Conservation (phyloP, 2,888 invertebrate genomes). For the Clivina fossor region DNA sequence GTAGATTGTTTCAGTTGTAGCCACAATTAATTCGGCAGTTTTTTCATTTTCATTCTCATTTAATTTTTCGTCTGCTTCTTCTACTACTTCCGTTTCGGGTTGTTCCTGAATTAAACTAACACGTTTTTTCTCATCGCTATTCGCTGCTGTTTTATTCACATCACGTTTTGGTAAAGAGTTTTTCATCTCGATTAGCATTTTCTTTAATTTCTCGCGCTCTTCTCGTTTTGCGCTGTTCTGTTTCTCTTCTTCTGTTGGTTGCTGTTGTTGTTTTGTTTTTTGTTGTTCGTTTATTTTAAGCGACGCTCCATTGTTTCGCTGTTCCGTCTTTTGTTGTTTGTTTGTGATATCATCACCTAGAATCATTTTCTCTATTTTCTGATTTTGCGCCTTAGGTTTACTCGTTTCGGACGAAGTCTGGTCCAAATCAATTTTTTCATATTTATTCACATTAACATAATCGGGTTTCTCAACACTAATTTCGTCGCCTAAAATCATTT, state of each 20-base stretch:
- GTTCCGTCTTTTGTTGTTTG: background rate
- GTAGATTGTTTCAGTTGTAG: slow-evolving; percentile 51
- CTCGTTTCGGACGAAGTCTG: background rate
- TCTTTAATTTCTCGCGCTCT: slow-evolving; percentile 64
- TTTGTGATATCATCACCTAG: slow-evolving; percentile 23
- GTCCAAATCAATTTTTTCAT: slow-evolving; percentile 13
- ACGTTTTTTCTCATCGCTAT: slow-evolving; percentile 46
- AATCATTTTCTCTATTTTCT: slow-evolving; percentile 26
- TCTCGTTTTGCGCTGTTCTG: slow-evolving; percentile 43
- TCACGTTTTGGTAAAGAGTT: slow-evolving; percentile 67
- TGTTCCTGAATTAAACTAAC: slow-evolving; percentile 50
- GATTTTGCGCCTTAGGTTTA: slow-evolving; percentile 2
- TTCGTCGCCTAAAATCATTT: slow-evolving; percentile 32
- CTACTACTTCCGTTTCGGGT: slow-evolving; percentile 41
- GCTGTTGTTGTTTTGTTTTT: slow-evolving; percentile 8
- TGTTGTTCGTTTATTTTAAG: too few relatives aligned
- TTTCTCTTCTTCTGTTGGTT: slow-evolving; percentile 16
- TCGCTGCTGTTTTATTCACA: slow-evolving; percentile 44
- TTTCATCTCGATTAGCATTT: slow-evolving; percentile 77
- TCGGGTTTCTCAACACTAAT: slow-evolving; percentile 28
- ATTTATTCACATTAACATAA: slow-evolving; percentile 23
- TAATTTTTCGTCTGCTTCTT: slow-evolving; percentile 21
- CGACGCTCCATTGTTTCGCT: background rate
- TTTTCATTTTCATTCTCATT: slow-evolving; percentile 43
- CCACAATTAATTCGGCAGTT: slow-evolving; percentile 50